Evolutionary conservation across 2,797 vertebrate genomes (phyloP), one percentile per base, ranked within the genome.

Genomic region (Enteromius paludinosus): DNA sequence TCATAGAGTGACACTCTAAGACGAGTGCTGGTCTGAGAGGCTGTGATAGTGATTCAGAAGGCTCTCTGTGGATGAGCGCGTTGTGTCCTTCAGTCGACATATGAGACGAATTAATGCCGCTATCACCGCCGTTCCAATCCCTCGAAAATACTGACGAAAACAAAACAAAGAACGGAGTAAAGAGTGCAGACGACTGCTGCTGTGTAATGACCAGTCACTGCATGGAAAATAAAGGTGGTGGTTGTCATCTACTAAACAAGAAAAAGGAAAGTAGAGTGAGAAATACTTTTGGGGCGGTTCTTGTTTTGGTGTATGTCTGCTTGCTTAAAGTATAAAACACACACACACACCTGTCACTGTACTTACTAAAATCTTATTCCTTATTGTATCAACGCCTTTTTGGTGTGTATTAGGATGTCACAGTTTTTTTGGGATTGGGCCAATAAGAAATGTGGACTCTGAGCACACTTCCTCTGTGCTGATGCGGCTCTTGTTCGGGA

Each of bases 91-190:
- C 86, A 79, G 83, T 85, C 84, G 79, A 87, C 86, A 92, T 87
- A 92, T 91, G 92, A 92, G 90, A 92, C 79, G 76, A 88, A 89
- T 90, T 92, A 90, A 91, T 91, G 90, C 89, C 87, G 88, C 90
- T 88, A 88, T 90, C 90, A 92, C 87, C 78, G 7, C 81, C 45
- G 85, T 89, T 84, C 83, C 86, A 86, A 78, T 89, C 71, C 84
- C 90, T 86, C 88, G 81, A 87, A 92, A 92, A 90, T 92, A 92
- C 89, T 90, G 90, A 91, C 88, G 88, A 90, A 92, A 92, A 89
- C 87, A 61, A 78, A 86, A 84, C 11, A 84, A 89, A 88, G 88
- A 73, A 85, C 1, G 89, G 89, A 90, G 81, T 86, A 74, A 74
- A 86, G 17, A 85, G 87, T 87, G 88, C 72, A 86, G 41, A 90